These are phyloP conservation scores for Tetraneura akinire DNA, from an alignment of 1,140 invertebrate species.

Conservation along the genomic window DNA sequence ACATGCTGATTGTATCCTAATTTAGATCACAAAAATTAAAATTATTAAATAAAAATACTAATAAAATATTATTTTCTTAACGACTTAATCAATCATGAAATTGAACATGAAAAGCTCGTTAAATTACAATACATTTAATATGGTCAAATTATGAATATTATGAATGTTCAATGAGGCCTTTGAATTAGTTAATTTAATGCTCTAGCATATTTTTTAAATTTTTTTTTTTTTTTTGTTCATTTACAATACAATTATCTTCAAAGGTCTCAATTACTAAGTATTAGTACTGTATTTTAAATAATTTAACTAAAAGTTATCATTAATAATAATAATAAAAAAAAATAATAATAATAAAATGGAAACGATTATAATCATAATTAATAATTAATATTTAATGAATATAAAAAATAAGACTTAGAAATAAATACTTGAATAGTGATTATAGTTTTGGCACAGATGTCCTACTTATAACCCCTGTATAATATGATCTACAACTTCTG, in stretches of 20 bases:
- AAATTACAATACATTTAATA: constrained; percentile 34
- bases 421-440: constrained; percentile 44
- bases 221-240: constrained; percentile 3
- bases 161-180: constrained; percentile 32
- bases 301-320: constrained; percentile 38
- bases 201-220: too few relatives aligned
- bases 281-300: constrained; percentile 39
- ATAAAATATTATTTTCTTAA: constrained; percentile 38
- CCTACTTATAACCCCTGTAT: constrained; percentile 37
- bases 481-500: constrained; percentile 20
- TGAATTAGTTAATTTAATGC: constrained; percentile 19
- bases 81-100: constrained; percentile 11
- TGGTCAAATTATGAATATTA: constrained; percentile 36
- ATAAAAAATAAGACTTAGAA: constrained; percentile 46
- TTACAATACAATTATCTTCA: neutral
- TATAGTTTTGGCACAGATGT: constrained; percentile 41
- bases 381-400: constrained; percentile 30
- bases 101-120: constrained; percentile 38
- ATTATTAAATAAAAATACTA: constrained; percentile 38
- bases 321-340: constrained; percentile 17
- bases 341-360: constrained; percentile 28
- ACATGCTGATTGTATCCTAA: constrained; percentile 46
- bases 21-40: constrained; percentile 46
- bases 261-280: constrained; percentile 15
- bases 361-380: constrained; percentile 40